Base-by-base conservation (phyloP, 2,888 invertebrate genomes). In the Drosophila rubida region DNA sequence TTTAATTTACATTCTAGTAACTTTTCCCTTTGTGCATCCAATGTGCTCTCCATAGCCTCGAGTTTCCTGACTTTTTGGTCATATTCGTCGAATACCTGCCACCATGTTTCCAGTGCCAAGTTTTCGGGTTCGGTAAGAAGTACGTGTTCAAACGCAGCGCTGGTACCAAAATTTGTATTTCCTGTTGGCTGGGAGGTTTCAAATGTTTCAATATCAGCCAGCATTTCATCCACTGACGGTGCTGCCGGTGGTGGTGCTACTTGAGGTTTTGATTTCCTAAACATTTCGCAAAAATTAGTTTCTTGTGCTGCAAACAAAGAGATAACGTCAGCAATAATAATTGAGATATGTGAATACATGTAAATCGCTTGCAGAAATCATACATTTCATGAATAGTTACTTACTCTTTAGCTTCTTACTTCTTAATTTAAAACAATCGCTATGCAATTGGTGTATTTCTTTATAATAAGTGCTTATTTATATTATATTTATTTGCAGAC, bases 61-160 rank as follows among this genome's bases (percentile, higher is more conserved):
- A 92, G 67, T 50, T 89, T 86, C 3, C 88, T 79, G 0, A 90
- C 78, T 69, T 91, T 91, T 9, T 79, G 81, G 2, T 91, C 87
- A 50, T 91, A 91, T 19, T 85, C 85, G 59, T 92, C 91, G 50
- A 92, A 92, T 0, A 85, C 65, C 37, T 87, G 80, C 92, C 92
- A 92, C 91, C 92, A 91, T 0, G 88, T 84, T 0, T 83, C 64
- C 0, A 87, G 69, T 0, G 69, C 32, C n/a, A 88, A 23, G 7
- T 71, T 69, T 16, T 75, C 85, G 1, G 71, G 80, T 2, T 87
- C 81, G 0, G 69, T 80, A 2, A 74, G 69, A 14, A 80, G 46
- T 5, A 49, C 61, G 6, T 76, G 54, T 46, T 69, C 87, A 49
- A 59, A 41, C 48, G 64, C 86, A 25, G 35, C 46, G 4, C 44